Evolutionary conservation across 2,888 invertebrate genomes (phyloP), one percentile per base, ranked within the genome.

Genomic region (Orchesella flavescens): DNA sequence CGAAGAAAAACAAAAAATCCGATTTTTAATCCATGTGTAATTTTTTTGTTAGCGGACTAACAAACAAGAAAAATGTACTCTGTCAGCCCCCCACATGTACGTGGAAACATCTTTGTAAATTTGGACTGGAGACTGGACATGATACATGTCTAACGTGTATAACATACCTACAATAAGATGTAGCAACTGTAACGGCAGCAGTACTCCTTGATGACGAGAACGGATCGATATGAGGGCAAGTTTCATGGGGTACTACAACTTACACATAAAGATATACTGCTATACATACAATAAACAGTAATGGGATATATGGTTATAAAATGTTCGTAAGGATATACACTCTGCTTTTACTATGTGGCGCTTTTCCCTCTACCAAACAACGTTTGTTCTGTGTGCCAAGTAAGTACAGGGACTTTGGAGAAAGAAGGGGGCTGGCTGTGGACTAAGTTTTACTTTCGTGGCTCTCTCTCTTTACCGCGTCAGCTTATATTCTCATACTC

Each of bases 161-260:
- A 61, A 61, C 24, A 23, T 24, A 57, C 7, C 15, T 57, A 61
- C 61, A 61, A 61, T 61, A 61, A 23, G 61, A 61, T 61, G 61
- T 61, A 10, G 13, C 61, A 7, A 21, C 19, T 21, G 10, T 24
- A 61, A 61, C 5, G 43, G 66, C 7, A 68, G 49, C 21, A 21
- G 19, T 61, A 17, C 46, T 79, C 24, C 21, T 34, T 69, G 44
- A 69, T 63, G 72, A 65, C 46, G 66, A 66, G 57, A 46, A 55
- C 21, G 79, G 79, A 80, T 80, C 79, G 79, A 80, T 80, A 73
- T 55, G 79, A 65, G 73, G 19, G 79, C 79, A 79, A 79, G 34
- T 78, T 79, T 79, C 78, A 78, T 24, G 23, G 59, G 68, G 43
- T 13, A 57, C 61, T 34, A 34, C 34, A 44, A 57, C 46, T 21